Percentiles rank a stretch among this genome's conserved stretches.
Evolutionary conservation across 2,797 vertebrate species (phyloP).

Genomic region (Gymnoscopelus microlampas): DNA sequence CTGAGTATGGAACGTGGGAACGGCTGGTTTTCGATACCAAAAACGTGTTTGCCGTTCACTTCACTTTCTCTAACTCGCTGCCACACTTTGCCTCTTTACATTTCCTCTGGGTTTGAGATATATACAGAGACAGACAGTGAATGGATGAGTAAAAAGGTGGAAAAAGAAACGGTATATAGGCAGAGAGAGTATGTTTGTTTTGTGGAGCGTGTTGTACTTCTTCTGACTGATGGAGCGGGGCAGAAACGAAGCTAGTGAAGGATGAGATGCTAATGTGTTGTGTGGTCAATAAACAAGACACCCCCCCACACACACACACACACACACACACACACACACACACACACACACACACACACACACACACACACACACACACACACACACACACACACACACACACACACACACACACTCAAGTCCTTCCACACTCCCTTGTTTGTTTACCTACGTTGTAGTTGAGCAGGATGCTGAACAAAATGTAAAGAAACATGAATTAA

Average conservation of each 20-base stretch:
- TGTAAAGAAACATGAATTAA: too few species aligned
- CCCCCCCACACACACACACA: conserved; percentile 33
- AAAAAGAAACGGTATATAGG: conserved; percentile 39
- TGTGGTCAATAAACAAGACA: conserved; percentile 67
- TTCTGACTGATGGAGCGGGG: conserved; percentile 57
- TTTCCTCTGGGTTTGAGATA: conserved; percentile 42
- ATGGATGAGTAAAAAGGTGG: conserved; percentile 23
- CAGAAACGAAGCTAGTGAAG: conserved; percentile 61
- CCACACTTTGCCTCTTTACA: conserved; percentile 31
- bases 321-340: conserved; percentile 38
- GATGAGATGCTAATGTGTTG: conserved; percentile 76
- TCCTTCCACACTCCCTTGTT: conserved; percentile 26
- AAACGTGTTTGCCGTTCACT: conserved; percentile 20
- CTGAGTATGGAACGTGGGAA: too few species aligned
- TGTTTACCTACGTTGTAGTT: conserved; percentile 22
- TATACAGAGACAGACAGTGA: conserved; percentile 49
- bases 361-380: conserved; percentile 35
- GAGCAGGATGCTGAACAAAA: too few species aligned
- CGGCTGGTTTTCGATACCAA: conserved; percentile 5
- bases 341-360: conserved; percentile 11
- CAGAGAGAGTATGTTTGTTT: conserved; percentile 64
- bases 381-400: conserved; percentile 30
- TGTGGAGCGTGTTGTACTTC: conserved; percentile 55
- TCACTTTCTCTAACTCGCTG: not conserved
- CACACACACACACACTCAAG: conserved; percentile 21